Evolutionary conservation across 2,113 vertebrate genomes (phyloP).

Genomic region (Cyphomyrus plagiostoma): DNA sequence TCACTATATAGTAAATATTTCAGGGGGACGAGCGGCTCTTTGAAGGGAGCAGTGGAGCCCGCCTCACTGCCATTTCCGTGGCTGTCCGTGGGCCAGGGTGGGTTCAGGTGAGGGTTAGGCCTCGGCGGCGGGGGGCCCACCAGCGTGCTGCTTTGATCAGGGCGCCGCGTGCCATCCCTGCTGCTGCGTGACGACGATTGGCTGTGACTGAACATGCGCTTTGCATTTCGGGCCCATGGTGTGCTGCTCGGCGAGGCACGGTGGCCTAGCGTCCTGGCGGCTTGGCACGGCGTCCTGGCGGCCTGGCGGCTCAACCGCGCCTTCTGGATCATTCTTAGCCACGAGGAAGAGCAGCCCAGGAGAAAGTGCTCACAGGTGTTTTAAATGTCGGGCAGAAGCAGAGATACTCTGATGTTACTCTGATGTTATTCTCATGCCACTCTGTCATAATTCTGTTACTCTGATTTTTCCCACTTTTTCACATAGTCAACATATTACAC

Average conservation of each 20-base stretch:
- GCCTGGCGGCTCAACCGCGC: background rate
- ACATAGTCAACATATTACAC: background rate
- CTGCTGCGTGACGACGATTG: slow-evolving; percentile 56
- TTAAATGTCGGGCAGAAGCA: background rate
- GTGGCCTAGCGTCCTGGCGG: background rate
- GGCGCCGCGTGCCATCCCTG: slow-evolving; percentile 51
- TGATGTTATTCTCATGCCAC: background rate
- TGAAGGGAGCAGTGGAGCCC: background rate
- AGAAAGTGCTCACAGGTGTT: background rate
- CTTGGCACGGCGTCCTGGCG: background rate
- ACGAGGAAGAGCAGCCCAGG: background rate
- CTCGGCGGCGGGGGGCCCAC: slow-evolving; percentile 44
- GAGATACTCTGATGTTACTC: background rate
- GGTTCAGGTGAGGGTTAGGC: slow-evolving; percentile 64
- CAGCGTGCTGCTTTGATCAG: slow-evolving; percentile 63
- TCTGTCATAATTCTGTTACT: background rate
- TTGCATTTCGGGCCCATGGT: slow-evolving; percentile 27
- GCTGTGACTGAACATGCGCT: slow-evolving; percentile 55
- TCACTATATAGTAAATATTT: slow-evolving; percentile 62
- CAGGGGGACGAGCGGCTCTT: slow-evolving; percentile 41
- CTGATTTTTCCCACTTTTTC: background rate
- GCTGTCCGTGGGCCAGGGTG: background rate
- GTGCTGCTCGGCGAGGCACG: background rate
- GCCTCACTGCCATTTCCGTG: background rate
- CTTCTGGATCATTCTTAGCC: background rate